These are phyloP conservation scores for Syrrhaptes paradoxus DNA, from an alignment of 2,113 vertebrate species.

Conservation along the genomic window DNA sequence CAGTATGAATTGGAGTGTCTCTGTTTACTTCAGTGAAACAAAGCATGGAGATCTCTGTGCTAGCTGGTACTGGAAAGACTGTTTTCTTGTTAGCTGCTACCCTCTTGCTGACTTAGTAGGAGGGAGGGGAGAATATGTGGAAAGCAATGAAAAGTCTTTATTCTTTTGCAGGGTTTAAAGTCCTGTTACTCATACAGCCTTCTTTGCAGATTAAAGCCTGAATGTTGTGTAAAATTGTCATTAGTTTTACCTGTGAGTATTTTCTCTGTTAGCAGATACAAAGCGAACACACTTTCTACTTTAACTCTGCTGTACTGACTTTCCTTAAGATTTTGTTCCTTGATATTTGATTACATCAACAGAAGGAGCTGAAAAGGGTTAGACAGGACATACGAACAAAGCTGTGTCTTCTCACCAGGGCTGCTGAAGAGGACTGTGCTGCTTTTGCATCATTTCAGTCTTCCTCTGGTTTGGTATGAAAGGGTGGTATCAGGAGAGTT, in stretches of 20 bases:
- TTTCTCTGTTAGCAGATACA: background rate
- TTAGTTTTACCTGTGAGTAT: background rate
- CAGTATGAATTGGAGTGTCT: background rate
- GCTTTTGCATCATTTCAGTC: background rate
- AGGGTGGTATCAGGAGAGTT: background rate
- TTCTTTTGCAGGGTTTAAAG: background rate
- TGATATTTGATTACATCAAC: background rate
- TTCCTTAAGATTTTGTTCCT: background rate
- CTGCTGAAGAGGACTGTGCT: fast-evolving
- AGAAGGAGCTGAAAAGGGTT: background rate
- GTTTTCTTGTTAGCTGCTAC: background rate
- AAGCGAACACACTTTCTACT: background rate
- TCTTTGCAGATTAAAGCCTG: background rate
- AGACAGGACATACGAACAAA: background rate
- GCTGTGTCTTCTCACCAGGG: background rate
- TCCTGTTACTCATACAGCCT: background rate
- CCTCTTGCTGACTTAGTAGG: background rate
- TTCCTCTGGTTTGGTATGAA: background rate
- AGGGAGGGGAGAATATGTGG: background rate
- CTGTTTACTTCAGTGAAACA: background rate
- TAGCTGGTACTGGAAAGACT: background rate
- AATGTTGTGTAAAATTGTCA: background rate
- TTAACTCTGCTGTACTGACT: background rate
- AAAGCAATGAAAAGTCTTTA: background rate
- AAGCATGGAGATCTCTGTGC: background rate